Evolutionary conservation across 1,140 invertebrate species (phyloP).

Genomic region (Dinoponera quadriceps): DNA sequence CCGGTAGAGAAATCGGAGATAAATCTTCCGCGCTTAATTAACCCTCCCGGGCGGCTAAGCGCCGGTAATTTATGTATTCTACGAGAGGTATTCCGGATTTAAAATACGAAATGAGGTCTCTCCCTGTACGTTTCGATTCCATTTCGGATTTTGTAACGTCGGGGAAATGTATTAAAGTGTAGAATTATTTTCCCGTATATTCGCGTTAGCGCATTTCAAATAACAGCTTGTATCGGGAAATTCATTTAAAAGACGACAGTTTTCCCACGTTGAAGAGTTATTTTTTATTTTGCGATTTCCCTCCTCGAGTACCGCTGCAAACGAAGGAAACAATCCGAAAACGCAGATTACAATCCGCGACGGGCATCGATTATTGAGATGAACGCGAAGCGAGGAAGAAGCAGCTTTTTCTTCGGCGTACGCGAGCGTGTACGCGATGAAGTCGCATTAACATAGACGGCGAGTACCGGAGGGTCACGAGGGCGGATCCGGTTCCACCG

Average conservation of each 20-base stretch:
- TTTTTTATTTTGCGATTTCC: no score
- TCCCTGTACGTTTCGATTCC: background rate
- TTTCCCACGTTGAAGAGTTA: no score
- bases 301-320: background rate
- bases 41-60: background rate
- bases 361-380: constrained; percentile 12
- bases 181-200: no score
- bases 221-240: no score
- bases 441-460: constrained; percentile 51
- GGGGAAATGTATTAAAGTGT: no score
- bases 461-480: constrained; percentile 41
- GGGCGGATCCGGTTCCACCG: constrained; percentile 50
- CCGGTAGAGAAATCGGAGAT: constrained; percentile 20
- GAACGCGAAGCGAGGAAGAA: constrained; percentile 29
- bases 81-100: background rate
- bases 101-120: background rate
- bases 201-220: no score
- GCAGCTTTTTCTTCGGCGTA: constrained; percentile 16
- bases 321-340: background rate
- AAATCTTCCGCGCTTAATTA: constrained; percentile 35
- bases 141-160: background rate
- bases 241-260: no score
- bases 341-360: constrained; percentile 18
- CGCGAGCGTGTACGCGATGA: constrained; percentile 34
- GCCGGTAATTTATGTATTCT: constrained; percentile 23